A percentile compares a stretch with the other conserved stretches of the same genome.
Evolutionary conservation across 2,888 invertebrate species (phyloP).

Genomic region (Brenthis ino): DNA sequence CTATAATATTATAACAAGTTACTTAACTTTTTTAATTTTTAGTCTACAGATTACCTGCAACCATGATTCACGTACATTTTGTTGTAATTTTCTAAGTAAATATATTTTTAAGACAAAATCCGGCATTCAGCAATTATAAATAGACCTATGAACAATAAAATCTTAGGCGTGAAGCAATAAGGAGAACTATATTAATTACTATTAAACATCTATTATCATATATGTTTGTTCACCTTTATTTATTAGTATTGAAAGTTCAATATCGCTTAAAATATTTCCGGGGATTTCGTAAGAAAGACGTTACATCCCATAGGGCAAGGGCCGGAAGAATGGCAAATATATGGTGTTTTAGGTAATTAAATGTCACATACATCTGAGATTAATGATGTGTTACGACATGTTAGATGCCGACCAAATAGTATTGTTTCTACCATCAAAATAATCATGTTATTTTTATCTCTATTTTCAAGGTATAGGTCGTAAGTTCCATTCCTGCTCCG

Average conservation of each 20-base stretch:
- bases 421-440: conserved; percentile 6
- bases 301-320: conserved; percentile 59
- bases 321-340: conserved; percentile 79
- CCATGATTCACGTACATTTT: no score
- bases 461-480: background rate
- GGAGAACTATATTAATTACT: conserved; percentile 76
- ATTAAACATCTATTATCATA: conserved; percentile 40
- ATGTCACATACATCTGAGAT: conserved; percentile 82
- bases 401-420: conserved; percentile 48
- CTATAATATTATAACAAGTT: no score
- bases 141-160: conserved; percentile 69
- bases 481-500: no score
- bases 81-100: background rate
- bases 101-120: background rate
- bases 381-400: conserved; percentile 79
- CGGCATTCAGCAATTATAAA: conserved; percentile 39
- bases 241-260: conserved; percentile 36
- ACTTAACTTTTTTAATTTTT: no score
- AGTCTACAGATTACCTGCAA: no score
- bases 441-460: conserved; percentile 8
- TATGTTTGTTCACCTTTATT: conserved; percentile 42
- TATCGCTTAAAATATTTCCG: conserved; percentile 27
- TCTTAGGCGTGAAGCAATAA: conserved; percentile 81
- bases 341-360: conserved; percentile 83
- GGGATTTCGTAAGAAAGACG: conserved; percentile 40